Conservation (phyloP, 2,113 vertebrate species). For the Anguilla rostrata region DNA sequence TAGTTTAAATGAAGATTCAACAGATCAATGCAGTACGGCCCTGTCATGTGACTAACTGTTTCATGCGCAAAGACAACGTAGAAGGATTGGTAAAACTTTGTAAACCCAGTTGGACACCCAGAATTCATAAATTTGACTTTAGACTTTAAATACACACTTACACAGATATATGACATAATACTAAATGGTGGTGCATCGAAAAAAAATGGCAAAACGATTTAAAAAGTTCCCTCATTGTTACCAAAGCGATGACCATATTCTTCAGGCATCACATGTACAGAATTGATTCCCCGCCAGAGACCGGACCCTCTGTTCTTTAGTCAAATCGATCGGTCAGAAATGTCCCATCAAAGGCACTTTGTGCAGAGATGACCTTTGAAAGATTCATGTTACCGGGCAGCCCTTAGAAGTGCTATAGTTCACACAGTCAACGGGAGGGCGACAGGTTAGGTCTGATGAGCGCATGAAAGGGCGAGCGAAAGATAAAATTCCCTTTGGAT, state of each 20-base stretch:
- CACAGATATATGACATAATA: too few relatives aligned
- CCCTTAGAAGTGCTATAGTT: conserved; percentile 39
- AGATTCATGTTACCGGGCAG: conserved; percentile 18
- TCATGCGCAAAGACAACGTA: background rate
- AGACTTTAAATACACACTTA: too few relatives aligned
- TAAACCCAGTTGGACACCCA: too few relatives aligned
- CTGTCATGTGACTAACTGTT: background rate
- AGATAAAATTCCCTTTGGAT: background rate
- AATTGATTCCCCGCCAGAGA: conserved; percentile 39
- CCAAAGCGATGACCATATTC: background rate
- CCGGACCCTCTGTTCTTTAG: conserved; percentile 26
- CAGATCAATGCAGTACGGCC: background rate
- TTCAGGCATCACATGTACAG: conserved; percentile 43
- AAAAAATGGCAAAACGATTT: background rate
- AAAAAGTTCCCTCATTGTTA: background rate
- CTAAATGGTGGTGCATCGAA: too few relatives aligned
- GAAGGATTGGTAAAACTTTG: background rate
- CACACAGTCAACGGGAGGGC: conserved; percentile 25
- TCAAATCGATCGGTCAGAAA: conserved; percentile 40
- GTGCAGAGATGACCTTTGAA: conserved; percentile 46
- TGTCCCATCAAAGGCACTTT: conserved; percentile 45
- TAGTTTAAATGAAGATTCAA: background rate
- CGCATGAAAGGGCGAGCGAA: conserved; percentile 13
- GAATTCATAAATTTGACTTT: too few relatives aligned
- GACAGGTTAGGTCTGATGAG: background rate